A percentile compares a stretch with the other conserved stretches of the same genome.
These are phyloP conservation scores for Dioctria linearis DNA, from an alignment of 2,888 invertebrate species.

Conservation along the genomic window DNA sequence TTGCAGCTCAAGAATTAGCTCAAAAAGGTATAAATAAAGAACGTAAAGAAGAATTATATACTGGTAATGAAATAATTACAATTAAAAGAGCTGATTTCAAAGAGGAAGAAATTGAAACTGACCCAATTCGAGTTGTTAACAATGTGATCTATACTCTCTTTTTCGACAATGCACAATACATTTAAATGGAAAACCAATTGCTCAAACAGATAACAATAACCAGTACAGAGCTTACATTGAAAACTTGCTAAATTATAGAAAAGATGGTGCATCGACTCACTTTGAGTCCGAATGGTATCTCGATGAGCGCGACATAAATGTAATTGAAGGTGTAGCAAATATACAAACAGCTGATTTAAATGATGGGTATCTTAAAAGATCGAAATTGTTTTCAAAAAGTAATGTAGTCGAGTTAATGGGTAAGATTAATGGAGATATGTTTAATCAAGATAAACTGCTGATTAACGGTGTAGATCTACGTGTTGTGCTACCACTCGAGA, in stretches of 20 bases:
- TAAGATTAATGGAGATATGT: no score
- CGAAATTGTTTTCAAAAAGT: no score
- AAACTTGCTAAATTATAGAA: slow-evolving; percentile 50
- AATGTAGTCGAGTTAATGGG: no score
- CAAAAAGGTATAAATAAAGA: no score
- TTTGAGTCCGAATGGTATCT: slow-evolving; percentile 22
- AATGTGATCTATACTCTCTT: slow-evolving; percentile 49
- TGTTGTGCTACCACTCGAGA: no score
- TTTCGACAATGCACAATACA: slow-evolving; percentile 46
- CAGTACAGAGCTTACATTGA: slow-evolving; percentile 51
- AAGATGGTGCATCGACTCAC: slow-evolving; percentile 37
- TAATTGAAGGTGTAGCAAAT: slow-evolving; percentile 3
- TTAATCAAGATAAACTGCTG: no score
- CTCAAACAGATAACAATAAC: slow-evolving; percentile 45
- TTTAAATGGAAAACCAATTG: slow-evolving; percentile 54
- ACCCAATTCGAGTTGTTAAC: slow-evolving; percentile 36
- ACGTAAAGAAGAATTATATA: no score
- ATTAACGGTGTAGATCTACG: no score
- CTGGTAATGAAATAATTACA: no score
- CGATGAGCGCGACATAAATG: slow-evolving; percentile 3
- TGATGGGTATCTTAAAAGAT: no score
- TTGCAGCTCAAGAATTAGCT: no score
- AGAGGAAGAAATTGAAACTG: neutral
- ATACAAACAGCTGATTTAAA: no score
- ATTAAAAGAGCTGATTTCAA: neutral